Evolutionary conservation across 2,888 invertebrate genomes (phyloP).

Genomic region (Diogma glabrata): DNA sequence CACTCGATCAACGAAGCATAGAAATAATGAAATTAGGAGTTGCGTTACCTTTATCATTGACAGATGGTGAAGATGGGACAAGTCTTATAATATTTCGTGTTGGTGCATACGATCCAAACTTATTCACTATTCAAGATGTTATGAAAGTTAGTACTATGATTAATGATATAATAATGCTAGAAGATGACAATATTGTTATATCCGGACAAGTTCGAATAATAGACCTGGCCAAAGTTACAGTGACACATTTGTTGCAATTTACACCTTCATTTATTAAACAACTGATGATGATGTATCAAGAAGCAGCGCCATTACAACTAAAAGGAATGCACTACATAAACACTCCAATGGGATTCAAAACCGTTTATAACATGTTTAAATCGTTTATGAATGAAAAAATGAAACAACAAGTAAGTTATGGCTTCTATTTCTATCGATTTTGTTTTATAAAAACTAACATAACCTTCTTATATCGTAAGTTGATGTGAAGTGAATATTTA

Average conservation of each 20-base stretch:
- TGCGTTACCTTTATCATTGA: slow-evolving; percentile 22
- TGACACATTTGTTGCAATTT: slow-evolving; percentile 44
- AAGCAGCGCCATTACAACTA: slow-evolving; percentile 47
- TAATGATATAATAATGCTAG: slow-evolving; percentile 45
- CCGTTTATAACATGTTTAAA: slow-evolving; percentile 45
- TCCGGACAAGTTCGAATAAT: slow-evolving; percentile 41
- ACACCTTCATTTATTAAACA: slow-evolving; percentile 48
- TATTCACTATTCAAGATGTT: slow-evolving; percentile 38
- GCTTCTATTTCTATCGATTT: too few species aligned
- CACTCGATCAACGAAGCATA: slow-evolving; percentile 19
- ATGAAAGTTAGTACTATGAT: slow-evolving; percentile 43
- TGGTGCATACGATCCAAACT: slow-evolving; percentile 37
- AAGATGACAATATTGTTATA: slow-evolving; percentile 47
- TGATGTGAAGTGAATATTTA: too few species aligned
- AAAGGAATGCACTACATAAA: slow-evolving; percentile 48
- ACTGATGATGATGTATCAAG: slow-evolving; percentile 41
- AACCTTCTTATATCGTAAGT: too few species aligned
- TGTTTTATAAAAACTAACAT: too few species aligned
- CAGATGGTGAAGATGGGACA: slow-evolving; percentile 31
- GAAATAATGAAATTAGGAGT: slow-evolving; percentile 17
- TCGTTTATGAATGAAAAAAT: slow-evolving; percentile 49
- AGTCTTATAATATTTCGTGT: slow-evolving; percentile 36
- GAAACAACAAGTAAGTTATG: slow-evolving; percentile 44
- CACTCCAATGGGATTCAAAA: slow-evolving; percentile 45
- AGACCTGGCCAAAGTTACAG: slow-evolving; percentile 43